Conservation (phyloP, 2,113 vertebrate genomes). For the Equus quagga region DNA sequence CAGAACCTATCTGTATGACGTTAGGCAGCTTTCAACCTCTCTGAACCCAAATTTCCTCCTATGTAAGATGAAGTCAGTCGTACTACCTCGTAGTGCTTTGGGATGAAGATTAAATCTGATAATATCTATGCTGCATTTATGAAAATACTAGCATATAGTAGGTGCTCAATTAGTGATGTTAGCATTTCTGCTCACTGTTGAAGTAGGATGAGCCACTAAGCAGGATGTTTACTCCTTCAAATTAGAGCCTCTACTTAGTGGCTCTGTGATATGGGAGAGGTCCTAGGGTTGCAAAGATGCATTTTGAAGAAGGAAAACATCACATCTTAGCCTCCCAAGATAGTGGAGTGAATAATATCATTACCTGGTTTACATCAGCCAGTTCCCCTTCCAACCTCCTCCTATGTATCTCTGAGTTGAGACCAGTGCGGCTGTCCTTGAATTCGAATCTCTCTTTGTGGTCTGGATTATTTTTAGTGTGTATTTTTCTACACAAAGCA, state of each 20-base stretch:
- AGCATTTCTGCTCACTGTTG: accelerated
- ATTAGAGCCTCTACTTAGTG: accelerated
- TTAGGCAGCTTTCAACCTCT: accelerated
- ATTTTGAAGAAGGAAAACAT: background rate
- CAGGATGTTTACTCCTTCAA: accelerated
- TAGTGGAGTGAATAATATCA: accelerated
- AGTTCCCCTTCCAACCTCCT: accelerated
- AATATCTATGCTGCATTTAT: accelerated
- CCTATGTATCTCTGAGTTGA: accelerated
- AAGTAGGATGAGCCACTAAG: accelerated
- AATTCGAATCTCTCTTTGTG: background rate
- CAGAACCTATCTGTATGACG: too few relatives aligned
- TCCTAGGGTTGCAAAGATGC: too few relatives aligned
- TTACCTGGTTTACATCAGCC: accelerated
- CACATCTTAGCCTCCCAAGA: background rate
- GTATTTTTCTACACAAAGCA: background rate
- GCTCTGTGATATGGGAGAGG: background rate
- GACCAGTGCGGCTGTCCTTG: background rate
- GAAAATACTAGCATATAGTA: background rate
- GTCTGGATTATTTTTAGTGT: background rate
- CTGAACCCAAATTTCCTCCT: background rate
- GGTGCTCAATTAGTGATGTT: background rate
- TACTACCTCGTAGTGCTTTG: accelerated
- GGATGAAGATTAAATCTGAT: background rate
- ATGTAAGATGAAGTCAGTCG: background rate